Base-by-base conservation (phyloP, 2,113 vertebrate genomes). In the Promerops cafer region DNA sequence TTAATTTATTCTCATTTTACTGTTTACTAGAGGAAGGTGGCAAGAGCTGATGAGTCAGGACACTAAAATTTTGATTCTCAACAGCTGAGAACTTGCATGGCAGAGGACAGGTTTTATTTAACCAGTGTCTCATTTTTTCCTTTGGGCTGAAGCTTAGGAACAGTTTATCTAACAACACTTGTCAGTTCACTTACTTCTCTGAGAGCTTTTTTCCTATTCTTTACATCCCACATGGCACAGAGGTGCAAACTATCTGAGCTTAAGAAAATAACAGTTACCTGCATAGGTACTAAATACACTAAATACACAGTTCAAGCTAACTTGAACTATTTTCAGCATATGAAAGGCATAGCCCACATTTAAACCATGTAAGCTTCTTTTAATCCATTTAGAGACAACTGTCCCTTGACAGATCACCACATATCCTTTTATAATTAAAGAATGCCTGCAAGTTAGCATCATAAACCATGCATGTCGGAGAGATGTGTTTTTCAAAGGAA, bases 331-430 rank as follows among this genome's bases (percentile, higher is more conserved):
- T 78, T 92, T 71, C 71, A 71, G 85, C 35, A 40, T 30, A 45
- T 33, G 54, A 90, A 81, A 24, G 59, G 44, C 68, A 90, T 20
- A 81, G 60, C 14, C 63, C 77, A 60, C 63, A 87, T 91, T 93
- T 76, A 96, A 93, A 81, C 57, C 35, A 42, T 35, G 15, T 88
- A 97, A 97, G 40, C 91, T 95, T 69, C 70, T 87, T 95, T 76
- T 94, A 97, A 96, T 95, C 91, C 76, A 82, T 96, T 95, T 94
- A 84, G 94, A 95, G 91, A 96, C 93, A 96, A 93, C 94, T 89
- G 90, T 92, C 86, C 50, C 15, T 86, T 93, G 86, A 89, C 71
- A 97, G 93, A 96, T 91, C 78, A 69, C 77, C 92, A 94, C 80
- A 37, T 90, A 80, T 22, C 75, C 80, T 91, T 88, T 94, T 77